A percentile compares a stretch with the other conserved stretches of the same genome.
These are phyloP conservation scores for Sander lucioperca DNA, from an alignment of 2,113 vertebrate genomes.

Conservation along the genomic window DNA sequence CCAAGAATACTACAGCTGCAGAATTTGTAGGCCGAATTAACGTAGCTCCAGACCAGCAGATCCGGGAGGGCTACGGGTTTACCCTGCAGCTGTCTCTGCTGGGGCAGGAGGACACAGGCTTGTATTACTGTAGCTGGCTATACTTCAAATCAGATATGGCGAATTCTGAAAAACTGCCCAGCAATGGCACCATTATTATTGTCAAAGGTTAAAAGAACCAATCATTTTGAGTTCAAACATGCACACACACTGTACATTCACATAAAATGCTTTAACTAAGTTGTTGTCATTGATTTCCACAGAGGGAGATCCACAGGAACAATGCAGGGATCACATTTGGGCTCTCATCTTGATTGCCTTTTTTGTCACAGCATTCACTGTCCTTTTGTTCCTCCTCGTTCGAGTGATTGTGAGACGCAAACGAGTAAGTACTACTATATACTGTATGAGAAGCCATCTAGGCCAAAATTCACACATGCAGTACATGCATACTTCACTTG, in stretches of 20 bases:
- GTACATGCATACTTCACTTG: no score
- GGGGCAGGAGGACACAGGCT: constrained; percentile 58
- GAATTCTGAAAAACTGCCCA: fast-evolving
- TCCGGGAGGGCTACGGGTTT: background rate
- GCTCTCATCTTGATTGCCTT: constrained; percentile 36
- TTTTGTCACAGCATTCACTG: background rate
- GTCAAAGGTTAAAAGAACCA: constrained; percentile 64
- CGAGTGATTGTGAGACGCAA: constrained; percentile 42
- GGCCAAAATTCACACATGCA: no score
- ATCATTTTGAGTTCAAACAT: background rate
- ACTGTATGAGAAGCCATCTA: no score
- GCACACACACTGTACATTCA: background rate
- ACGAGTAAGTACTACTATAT: constrained; percentile 44
- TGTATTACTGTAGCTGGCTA: constrained; percentile 73
- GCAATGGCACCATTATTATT: constrained; percentile 66
- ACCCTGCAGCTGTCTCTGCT: constrained; percentile 62
- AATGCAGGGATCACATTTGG: constrained; percentile 22
- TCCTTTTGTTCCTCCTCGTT: background rate
- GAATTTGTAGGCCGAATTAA: constrained; percentile 19
- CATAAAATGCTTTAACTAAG: background rate
- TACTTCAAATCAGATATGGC: fast-evolving
- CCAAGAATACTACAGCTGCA: fast-evolving
- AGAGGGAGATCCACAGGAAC: constrained; percentile 45
- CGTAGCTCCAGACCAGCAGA: background rate
- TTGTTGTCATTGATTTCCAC: background rate